Evolutionary conservation across 2,797 vertebrate species (phyloP), one percentile per base, ranked within the genome.

Genomic region (Paratrypauchen microcephalus): DNA sequence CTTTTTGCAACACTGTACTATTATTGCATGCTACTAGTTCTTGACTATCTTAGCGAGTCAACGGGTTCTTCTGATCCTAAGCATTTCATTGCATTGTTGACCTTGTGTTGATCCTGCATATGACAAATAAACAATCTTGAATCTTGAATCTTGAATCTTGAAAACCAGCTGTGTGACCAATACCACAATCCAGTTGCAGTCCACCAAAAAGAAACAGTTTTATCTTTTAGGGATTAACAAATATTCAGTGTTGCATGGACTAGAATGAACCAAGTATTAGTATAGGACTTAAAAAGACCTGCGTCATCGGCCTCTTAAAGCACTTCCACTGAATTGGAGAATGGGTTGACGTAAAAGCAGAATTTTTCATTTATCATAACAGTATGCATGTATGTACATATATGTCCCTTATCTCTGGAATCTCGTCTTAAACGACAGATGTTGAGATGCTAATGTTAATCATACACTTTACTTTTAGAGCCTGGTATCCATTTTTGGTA

Each of bases 111-210:
- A n/a, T n/a, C n/a, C n/a, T n/a, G n/a, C n/a, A n/a, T n/a, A n/a
- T n/a, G n/a, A n/a, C n/a, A n/a, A n/a, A n/a, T n/a, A n/a, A n/a
- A n/a, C n/a, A n/a, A n/a, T n/a, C n/a, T n/a, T n/a, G n/a, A n/a
- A n/a, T n/a, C n/a, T n/a, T n/a, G n/a, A n/a, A n/a, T n/a, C n/a
- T n/a, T n/a, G n/a, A n/a, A n/a, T n/a, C n/a, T n/a, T n/a, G n/a
- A 91, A 90, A 85, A 86, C 75, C 81, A 90, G 87, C 85, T 86
- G 88, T 84, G 89, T 91, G 91, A 90, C 90, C 91, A 91, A 93
- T 88, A 86, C 82, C 78, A 74, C 58, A 83, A 82, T 52, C 63
- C 86, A 84, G 56, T 74, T 78, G 41, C n/a, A n/a, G 16, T 80
- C 78, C 86, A 75, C 77, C 71, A 48, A 67, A 71, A 81, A 75